phyloP scores from a whole-genome alignment of 2,113 vertebrate genomes.

The Promerops cafer region DNA sequence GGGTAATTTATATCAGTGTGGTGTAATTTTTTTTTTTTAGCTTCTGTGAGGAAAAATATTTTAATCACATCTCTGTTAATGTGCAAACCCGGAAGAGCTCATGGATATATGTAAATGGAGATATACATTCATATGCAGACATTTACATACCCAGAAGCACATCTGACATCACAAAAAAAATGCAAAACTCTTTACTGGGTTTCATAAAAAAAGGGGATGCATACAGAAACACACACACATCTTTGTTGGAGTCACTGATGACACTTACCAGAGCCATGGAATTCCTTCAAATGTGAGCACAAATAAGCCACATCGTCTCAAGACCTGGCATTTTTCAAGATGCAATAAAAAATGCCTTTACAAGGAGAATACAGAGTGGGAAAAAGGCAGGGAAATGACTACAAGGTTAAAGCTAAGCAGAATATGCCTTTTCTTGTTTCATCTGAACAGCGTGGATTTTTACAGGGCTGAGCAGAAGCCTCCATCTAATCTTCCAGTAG shows the following conservation, averaged over 20 bases:
- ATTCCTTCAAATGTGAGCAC: not conserved
- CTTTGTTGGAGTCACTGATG: not conserved
- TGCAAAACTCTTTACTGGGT: not conserved
- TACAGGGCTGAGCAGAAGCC: not conserved
- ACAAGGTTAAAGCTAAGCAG: not conserved
- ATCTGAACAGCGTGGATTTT: not conserved
- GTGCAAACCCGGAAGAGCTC: not conserved
- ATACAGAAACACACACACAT: rapidly evolving
- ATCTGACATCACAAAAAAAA: not conserved
- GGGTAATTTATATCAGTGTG: not conserved
- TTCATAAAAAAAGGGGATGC: not conserved
- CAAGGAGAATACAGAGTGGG: not conserved
- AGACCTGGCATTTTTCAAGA: not conserved
- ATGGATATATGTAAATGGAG: not conserved
- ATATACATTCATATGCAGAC: not conserved
- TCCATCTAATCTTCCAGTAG: not conserved
- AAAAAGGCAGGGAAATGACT: rapidly evolving
- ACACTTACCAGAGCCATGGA: not conserved
- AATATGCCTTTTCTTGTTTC: not conserved
- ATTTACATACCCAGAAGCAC: not conserved
- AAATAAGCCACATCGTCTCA: not conserved
- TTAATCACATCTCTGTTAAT: not conserved
- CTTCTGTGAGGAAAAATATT: not conserved
- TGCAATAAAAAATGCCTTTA: not conserved
- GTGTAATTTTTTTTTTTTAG: not conserved